phyloP scores from a whole-genome alignment of 2,888 invertebrate species.

The Tetranychus truncatus region DNA sequence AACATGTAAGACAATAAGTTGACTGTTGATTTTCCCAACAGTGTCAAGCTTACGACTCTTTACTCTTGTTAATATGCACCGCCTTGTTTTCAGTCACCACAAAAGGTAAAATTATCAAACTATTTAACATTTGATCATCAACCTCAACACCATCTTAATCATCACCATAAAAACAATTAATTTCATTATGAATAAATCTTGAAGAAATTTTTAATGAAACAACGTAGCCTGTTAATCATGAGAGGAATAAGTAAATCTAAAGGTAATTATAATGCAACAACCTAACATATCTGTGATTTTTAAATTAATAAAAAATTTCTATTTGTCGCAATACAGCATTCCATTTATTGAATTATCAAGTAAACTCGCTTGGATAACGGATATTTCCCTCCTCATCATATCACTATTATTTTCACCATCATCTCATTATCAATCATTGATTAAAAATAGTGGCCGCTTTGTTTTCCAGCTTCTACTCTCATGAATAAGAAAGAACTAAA shows the following conservation, averaged over 20 bases:
- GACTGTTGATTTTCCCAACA: too few relatives aligned
- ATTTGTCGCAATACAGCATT: too few relatives aligned
- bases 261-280: too few relatives aligned
- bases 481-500: neutral
- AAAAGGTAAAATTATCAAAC: too few relatives aligned
- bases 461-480: neutral
- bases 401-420: neutral
- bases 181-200: neutral
- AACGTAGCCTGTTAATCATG: too few relatives aligned
- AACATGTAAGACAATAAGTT: too few relatives aligned
- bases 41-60: too few relatives aligned
- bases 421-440: neutral
- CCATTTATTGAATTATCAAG: neutral
- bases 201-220: neutral
- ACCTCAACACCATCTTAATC: neutral
- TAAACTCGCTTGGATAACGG: neutral
- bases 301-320: too few relatives aligned
- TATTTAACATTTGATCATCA: neutral
- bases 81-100: too few relatives aligned
- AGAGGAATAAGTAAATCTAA: too few relatives aligned
- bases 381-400: neutral
- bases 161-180: neutral
- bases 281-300: too few relatives aligned
- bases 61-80: too few relatives aligned
- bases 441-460: neutral